A percentile compares a stretch with the other conserved stretches of the same genome.
Conservation (phyloP, 2,888 invertebrate genomes). For the Synanthedon tipuliformis region DNA sequence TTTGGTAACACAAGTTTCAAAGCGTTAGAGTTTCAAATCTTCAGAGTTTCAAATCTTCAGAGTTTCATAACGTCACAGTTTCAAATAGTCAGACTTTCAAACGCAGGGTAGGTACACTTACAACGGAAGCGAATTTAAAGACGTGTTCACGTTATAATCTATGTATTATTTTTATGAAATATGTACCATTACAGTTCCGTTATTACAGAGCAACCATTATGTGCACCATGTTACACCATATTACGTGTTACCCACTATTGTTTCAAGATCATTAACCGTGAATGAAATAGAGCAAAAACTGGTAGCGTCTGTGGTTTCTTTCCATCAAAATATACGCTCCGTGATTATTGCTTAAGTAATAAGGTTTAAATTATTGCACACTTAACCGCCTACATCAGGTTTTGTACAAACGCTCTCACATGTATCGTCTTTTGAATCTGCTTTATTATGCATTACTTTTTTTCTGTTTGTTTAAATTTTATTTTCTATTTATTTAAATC, state of each 20-base stretch:
- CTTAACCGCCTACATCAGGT: background rate
- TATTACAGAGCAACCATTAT: background rate
- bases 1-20: too few species aligned
- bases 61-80: too few species aligned
- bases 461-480: too few species aligned
- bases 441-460: background rate
- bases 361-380: background rate
- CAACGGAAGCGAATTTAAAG: too few species aligned
- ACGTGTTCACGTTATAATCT: too few species aligned
- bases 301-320: background rate
- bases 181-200: background rate
- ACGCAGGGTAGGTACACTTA: too few species aligned
- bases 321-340: background rate
- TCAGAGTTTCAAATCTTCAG: too few species aligned
- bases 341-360: background rate
- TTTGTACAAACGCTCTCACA: background rate
- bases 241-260: slow-evolving; percentile 24
- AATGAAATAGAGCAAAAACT: slow-evolving; percentile 9
- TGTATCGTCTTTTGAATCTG: background rate
- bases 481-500: too few species aligned
- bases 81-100: too few species aligned
- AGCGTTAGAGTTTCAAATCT: too few species aligned
- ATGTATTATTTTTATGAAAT: too few species aligned
- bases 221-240: slow-evolving; percentile 15
- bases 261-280: slow-evolving; percentile 10